Evolutionary conservation across 2,797 vertebrate genomes (phyloP).

Genomic region (Coendou prehensilis): DNA sequence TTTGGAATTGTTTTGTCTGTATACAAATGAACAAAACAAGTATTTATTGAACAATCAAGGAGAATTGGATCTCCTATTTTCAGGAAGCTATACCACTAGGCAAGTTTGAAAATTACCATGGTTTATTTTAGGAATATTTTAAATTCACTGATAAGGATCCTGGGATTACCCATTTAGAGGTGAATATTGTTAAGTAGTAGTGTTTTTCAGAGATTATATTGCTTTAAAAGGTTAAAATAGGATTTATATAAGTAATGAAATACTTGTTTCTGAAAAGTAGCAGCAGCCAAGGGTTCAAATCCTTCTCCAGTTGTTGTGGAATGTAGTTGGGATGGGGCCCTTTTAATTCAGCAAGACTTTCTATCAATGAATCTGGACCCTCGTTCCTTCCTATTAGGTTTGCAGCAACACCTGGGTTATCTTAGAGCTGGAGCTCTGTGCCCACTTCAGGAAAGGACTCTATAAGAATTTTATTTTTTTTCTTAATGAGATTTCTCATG

Average conservation of each 20-base stretch:
- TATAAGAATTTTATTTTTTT: background rate
- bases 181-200: slow-evolving; percentile 28
- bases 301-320: background rate
- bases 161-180: background rate
- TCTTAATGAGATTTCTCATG: slow-evolving; percentile 1
- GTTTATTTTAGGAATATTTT: slow-evolving; percentile 44
- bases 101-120: slow-evolving; percentile 8
- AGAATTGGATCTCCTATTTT: background rate
- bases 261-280: slow-evolving; percentile 23
- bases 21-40: slow-evolving; percentile 7
- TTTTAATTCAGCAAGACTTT: background rate
- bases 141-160: slow-evolving; percentile 36
- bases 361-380: background rate
- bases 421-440: background rate
- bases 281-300: background rate
- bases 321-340: background rate
- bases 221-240: background rate
- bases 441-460: background rate
- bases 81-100: background rate
- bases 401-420: background rate
- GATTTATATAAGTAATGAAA: background rate
- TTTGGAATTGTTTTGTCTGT: slow-evolving; percentile 20
- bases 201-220: slow-evolving; percentile 42
- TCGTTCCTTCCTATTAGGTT: background rate
- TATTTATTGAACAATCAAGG: slow-evolving; percentile 1